These are phyloP conservation scores for Copidosoma aretas DNA, from an alignment of 2,888 invertebrate genomes.

Conservation along the genomic window DNA sequence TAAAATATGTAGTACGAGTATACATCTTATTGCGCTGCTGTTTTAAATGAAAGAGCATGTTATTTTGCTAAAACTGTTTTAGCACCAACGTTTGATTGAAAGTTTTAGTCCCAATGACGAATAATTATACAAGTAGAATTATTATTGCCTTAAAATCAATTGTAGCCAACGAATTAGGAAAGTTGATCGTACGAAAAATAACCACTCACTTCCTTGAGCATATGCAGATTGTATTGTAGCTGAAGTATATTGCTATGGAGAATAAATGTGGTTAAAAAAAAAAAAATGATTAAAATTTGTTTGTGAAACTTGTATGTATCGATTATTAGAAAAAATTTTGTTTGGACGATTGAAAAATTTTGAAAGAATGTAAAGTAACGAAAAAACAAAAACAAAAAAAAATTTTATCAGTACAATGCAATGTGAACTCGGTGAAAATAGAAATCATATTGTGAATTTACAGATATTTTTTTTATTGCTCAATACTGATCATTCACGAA, in stretches of 20 bases:
- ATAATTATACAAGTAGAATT: conserved; percentile 22
- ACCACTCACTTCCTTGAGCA: too few species aligned
- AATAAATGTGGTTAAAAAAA: too few species aligned
- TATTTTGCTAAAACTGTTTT: conserved; percentile 8
- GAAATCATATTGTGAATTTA: background rate
- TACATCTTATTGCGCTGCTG: too few species aligned
- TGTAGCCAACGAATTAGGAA: conserved; percentile 24
- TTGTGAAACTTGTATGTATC: too few species aligned
- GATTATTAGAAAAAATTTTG: too few species aligned
- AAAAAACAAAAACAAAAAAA: background rate
- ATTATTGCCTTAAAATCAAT: conserved; percentile 23
- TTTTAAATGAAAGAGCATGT: background rate
- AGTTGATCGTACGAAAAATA: background rate
- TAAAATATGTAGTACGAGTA: conserved; percentile 17
- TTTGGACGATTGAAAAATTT: too few species aligned
- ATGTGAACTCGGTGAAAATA: too few species aligned
- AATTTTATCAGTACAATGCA: too few species aligned
- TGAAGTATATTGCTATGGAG: too few species aligned
- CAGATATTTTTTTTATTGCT: background rate
- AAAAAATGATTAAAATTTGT: too few species aligned
- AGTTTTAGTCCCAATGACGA: background rate
- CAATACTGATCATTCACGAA: background rate
- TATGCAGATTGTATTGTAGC: too few species aligned
- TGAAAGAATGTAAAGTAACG: background rate
- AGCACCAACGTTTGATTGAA: conserved; percentile 7